Percentiles rank a stretch among this genome's conserved stretches.
Evolutionary conservation across 2,888 invertebrate genomes (phyloP).

Genomic region (Pyrrhia umbra): DNA sequence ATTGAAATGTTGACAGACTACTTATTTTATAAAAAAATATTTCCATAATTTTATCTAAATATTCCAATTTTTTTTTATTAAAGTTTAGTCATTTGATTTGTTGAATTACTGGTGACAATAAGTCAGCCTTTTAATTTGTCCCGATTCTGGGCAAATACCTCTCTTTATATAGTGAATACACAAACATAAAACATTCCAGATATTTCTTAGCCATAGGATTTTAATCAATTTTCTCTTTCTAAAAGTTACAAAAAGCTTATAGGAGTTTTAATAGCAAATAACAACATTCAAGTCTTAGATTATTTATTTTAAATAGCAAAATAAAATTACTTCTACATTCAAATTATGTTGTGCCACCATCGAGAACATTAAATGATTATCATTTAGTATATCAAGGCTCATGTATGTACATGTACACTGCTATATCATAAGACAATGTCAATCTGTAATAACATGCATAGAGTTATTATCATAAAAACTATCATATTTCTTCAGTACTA

Average conservation of each 20-base stretch:
- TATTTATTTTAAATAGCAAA: constrained; percentile 73
- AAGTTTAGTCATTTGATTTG: no score
- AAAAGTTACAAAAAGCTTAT: background rate
- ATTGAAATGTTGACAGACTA: background rate
- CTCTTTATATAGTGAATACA: no score
- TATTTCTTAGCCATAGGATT: background rate
- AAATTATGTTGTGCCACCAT: constrained; percentile 54
- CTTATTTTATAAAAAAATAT: background rate
- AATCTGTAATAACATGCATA: constrained; percentile 65
- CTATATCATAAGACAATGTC: constrained; percentile 46
- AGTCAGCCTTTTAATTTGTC: no score
- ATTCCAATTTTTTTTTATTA: no score
- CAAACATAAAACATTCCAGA: no score
- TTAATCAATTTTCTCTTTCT: background rate
- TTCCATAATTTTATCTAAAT: no score
- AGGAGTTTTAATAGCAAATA: constrained; percentile 16
- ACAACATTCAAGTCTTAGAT: constrained; percentile 50
- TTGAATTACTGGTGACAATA: no score
- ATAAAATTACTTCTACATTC: constrained; percentile 67
- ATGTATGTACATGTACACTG: constrained; percentile 38
- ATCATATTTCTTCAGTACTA: constrained; percentile 2
- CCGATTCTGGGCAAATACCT: no score
- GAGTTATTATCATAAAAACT: constrained; percentile 23
- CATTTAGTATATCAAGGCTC: constrained; percentile 55
- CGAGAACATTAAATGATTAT: constrained; percentile 60